Evolutionary conservation across 2,888 invertebrate species (phyloP).

Genomic region (Beris morrisii): DNA sequence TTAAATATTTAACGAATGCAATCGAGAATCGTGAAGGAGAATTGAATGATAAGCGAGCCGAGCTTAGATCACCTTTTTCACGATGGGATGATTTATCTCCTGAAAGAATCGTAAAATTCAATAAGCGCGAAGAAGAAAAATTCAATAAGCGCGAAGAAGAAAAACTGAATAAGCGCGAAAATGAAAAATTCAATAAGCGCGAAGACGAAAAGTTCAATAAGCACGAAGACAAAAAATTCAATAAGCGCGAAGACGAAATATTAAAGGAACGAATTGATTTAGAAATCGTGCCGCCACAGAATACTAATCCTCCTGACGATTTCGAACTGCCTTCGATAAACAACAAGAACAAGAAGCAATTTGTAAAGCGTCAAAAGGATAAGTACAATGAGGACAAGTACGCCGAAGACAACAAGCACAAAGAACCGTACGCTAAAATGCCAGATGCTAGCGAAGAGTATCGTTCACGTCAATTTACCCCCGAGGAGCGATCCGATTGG

Average conservation of each 20-base stretch:
- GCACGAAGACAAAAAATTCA: too few species aligned
- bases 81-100: background rate
- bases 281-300: too few species aligned
- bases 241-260: too few species aligned
- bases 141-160: too few species aligned
- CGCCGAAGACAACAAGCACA: background rate
- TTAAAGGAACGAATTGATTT: too few species aligned
- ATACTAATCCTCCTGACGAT: too few species aligned
- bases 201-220: too few species aligned
- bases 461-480: conserved; percentile 7
- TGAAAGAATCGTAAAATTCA: background rate
- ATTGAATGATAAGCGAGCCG: background rate
- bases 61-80: background rate
- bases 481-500: conserved; percentile 27
- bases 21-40: too few species aligned
- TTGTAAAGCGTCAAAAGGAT: background rate
- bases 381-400: background rate
- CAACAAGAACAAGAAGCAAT: background rate
- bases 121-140: background rate
- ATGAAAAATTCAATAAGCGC: too few species aligned
- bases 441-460: conserved; percentile 1
- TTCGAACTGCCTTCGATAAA: too few species aligned
- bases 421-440: background rate
- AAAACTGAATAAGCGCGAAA: too few species aligned
- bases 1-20: too few species aligned